These are phyloP conservation scores for Lymantria monacha DNA, from an alignment of 2,888 invertebrate species.

Conservation along the genomic window DNA sequence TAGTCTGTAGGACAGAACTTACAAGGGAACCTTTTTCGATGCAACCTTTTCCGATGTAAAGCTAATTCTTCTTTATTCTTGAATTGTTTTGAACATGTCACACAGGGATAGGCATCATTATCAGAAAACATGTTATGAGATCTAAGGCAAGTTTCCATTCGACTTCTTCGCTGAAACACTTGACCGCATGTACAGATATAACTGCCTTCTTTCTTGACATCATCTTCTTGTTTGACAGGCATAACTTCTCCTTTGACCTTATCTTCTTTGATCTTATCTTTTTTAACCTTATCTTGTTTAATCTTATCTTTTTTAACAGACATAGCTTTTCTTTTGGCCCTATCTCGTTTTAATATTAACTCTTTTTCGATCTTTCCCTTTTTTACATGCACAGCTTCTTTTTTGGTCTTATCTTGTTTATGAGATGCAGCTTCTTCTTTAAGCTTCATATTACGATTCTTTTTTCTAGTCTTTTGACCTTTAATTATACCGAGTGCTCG, in stretches of 20 bases:
- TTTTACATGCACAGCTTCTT: constrained; percentile 35
- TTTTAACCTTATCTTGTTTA: constrained; percentile 7
- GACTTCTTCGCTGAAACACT: constrained; percentile 56
- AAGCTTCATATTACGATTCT: constrained; percentile 42
- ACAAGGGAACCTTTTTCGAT: constrained; percentile 67
- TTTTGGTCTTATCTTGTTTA: constrained; percentile 31
- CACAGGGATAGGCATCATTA: constrained; percentile 47
- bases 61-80: constrained; percentile 59
- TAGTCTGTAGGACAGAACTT: constrained; percentile 78
- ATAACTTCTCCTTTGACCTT: background rate
- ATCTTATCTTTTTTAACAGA: background rate
- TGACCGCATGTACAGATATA: constrained; percentile 70
- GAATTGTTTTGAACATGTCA: constrained; percentile 60
- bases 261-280: constrained; percentile 1
- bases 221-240: constrained; percentile 16
- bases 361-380: constrained; percentile 33
- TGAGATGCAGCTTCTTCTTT: constrained; percentile 9
- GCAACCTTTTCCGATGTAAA: constrained; percentile 59
- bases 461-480: constrained; percentile 47
- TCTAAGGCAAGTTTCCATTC: constrained; percentile 68
- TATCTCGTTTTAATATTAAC: background rate
- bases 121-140: constrained; percentile 57
- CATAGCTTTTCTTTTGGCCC: constrained; percentile 21
- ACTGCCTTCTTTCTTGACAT: constrained; percentile 51
- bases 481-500: constrained; percentile 51